phyloP scores from a whole-genome alignment of 2,797 vertebrate species.

The Echiichthys vipera region DNA sequence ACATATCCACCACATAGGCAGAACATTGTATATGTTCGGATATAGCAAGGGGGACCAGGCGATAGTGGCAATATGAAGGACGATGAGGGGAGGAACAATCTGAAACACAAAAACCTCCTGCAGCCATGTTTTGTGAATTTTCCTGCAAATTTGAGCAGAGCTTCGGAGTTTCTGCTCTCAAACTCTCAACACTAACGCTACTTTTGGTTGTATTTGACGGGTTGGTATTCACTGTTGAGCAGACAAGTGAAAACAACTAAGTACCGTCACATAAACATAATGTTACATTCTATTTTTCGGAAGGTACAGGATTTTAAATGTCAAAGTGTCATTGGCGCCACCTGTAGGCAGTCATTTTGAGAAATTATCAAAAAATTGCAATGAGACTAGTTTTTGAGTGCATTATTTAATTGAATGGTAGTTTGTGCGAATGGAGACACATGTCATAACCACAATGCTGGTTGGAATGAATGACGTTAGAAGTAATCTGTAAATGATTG shows the following conservation, averaged over 20 bases:
- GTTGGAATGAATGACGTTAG: background rate
- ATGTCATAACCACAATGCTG: background rate
- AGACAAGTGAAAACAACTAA: background rate
- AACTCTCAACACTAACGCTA: background rate
- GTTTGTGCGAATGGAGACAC: background rate
- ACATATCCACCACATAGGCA: conserved; percentile 11
- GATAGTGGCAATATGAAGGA: conserved; percentile 79
- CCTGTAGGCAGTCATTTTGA: conserved; percentile 80
- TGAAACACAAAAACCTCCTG: conserved; percentile 87
- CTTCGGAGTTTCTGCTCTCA: conserved; percentile 59
- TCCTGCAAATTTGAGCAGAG: conserved; percentile 76
- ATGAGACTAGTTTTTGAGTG: conserved; percentile 60
- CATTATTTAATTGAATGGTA: conserved; percentile 11
- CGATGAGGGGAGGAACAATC: conserved; percentile 84
- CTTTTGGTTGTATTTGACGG: conserved; percentile 7
- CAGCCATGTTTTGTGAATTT: conserved; percentile 89
- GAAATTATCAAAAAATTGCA: conserved; percentile 71
- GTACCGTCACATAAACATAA: conserved; percentile 41
- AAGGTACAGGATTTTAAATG: conserved; percentile 73
- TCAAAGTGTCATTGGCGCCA: conserved; percentile 80
- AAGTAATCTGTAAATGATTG: background rate
- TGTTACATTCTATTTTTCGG: conserved; percentile 63
- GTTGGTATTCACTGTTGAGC: background rate
- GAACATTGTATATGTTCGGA: conserved; percentile 17
- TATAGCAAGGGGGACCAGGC: conserved; percentile 44